These are phyloP conservation scores for Perizoma flavofasciatum DNA, from an alignment of 2,888 invertebrate genomes.

Conservation along the genomic window DNA sequence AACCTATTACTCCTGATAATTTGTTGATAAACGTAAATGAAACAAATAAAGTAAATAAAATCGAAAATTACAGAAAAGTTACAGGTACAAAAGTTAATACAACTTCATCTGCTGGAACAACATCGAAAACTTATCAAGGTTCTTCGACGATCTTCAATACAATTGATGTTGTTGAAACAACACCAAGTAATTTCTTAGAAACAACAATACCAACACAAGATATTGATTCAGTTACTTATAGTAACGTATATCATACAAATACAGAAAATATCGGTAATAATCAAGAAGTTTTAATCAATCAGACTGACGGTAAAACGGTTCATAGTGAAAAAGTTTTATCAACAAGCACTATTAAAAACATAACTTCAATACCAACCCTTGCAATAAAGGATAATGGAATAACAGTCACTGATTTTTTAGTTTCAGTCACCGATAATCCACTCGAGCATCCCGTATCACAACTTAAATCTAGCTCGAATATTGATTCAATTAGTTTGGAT, in stretches of 20 bases:
- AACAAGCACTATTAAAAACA: background rate
- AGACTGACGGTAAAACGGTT: background rate
- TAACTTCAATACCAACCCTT: background rate
- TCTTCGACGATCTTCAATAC: background rate
- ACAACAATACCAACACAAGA: slow-evolving; percentile 6
- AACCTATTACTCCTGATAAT: slow-evolving; percentile 2
- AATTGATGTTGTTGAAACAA: background rate
- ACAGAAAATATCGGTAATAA: slow-evolving; percentile 8
- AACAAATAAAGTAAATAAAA: background rate
- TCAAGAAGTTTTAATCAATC: slow-evolving; percentile 3
- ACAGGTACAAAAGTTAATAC: background rate
- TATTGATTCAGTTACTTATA: slow-evolving; percentile 2
- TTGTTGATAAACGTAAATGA: no score
- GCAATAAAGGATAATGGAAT: background rate
- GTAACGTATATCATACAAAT: slow-evolving; percentile 3
- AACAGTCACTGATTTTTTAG: background rate
- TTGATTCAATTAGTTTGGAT: no score
- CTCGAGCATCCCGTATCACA: background rate
- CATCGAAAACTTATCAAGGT: background rate
- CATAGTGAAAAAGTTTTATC: slow-evolving; percentile 13
- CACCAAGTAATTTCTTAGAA: slow-evolving; percentile 2
- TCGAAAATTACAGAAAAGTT: background rate
- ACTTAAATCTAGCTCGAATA: no score
- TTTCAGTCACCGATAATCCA: background rate
- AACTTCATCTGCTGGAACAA: background rate